These are phyloP conservation scores for Synergus laeviventris DNA, from an alignment of 2,888 invertebrate genomes.

Conservation along the genomic window DNA sequence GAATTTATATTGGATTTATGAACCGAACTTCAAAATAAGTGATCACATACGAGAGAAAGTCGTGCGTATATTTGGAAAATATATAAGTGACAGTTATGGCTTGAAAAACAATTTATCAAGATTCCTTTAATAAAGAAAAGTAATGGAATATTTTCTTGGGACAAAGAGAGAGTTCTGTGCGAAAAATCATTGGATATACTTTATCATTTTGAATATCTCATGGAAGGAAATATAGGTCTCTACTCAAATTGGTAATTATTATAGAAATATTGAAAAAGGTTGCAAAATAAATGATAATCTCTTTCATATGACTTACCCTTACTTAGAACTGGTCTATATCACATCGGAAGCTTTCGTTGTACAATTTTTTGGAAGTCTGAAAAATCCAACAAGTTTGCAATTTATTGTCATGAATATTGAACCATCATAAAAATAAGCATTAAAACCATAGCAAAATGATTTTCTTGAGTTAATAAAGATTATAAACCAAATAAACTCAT, in stretches of 20 bases:
- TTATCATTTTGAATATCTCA: background rate
- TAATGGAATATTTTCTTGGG: background rate
- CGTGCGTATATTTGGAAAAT: background rate
- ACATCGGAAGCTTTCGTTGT: no score
- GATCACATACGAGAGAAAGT: background rate
- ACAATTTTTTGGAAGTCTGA: no score
- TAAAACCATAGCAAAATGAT: background rate
- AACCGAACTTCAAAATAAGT: constrained; percentile 10
- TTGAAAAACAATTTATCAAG: constrained; percentile 2
- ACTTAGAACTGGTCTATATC: no score
- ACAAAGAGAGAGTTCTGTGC: background rate
- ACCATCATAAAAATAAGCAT: no score
- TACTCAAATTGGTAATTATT: no score
- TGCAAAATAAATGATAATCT: no score
- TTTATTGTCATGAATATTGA: no score
- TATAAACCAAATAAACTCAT: background rate
- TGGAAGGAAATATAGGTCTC: background rate
- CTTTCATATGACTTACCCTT: no score
- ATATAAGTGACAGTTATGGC: constrained; percentile 14
- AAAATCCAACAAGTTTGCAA: no score
- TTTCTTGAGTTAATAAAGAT: background rate
- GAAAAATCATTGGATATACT: background rate
- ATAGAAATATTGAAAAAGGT: no score
- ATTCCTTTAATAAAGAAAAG: background rate
- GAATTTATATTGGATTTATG: constrained; percentile 18